Evolutionary conservation across 2,888 invertebrate species (phyloP).

Genomic region (Pollenia amentaria): DNA sequence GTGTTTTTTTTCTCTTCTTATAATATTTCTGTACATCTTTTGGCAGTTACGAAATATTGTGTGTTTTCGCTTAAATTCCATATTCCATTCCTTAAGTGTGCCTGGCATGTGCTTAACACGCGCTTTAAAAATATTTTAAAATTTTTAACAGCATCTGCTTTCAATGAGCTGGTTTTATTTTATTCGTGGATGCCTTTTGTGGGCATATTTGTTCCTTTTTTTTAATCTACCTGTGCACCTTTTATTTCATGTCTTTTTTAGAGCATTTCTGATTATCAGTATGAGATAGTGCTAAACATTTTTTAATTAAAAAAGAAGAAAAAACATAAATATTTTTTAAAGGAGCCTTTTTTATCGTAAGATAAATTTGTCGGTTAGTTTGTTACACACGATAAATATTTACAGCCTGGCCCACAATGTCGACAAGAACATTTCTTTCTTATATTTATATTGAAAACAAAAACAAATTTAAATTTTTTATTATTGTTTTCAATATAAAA

Average conservation of each 20-base stretch:
- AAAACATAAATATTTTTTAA: not conserved
- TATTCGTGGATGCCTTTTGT: not conserved
- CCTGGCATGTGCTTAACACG: constrained; percentile 82
- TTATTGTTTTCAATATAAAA: no score
- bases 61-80: constrained; percentile 48
- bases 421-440: no score
- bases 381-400: not conserved
- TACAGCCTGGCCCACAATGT: no score
- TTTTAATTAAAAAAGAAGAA: constrained; percentile 24
- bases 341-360: not conserved
- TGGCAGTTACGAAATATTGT: constrained; percentile 44
- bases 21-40: constrained; percentile 41
- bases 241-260: constrained; percentile 39
- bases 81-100: constrained; percentile 74
- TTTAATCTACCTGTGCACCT: constrained; percentile 53
- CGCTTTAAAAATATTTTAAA: constrained; percentile 74
- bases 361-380: constrained; percentile 16
- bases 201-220: constrained; percentile 26
- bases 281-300: constrained; percentile 32
- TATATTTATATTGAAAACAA: no score
- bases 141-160: constrained; percentile 62
- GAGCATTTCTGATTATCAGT: constrained; percentile 29
- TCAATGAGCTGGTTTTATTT: constrained; percentile 61
- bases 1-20: constrained; percentile 64
- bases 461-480: no score